These are phyloP conservation scores for Lasioglossum calceatum DNA, from an alignment of 2,888 invertebrate genomes.

Conservation along the genomic window DNA sequence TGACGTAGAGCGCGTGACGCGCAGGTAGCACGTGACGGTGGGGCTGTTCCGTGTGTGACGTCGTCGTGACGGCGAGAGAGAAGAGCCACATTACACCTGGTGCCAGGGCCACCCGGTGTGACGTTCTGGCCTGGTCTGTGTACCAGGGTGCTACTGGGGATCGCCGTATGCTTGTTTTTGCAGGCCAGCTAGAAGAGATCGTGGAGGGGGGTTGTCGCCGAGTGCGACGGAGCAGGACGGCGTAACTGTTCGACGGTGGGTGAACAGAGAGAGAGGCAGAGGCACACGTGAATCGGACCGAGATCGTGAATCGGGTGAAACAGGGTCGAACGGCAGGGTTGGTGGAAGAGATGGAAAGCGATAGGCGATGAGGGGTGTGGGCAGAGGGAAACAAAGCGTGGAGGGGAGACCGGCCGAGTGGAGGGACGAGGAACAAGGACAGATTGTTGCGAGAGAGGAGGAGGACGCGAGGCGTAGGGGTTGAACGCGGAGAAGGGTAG, in stretches of 20 bases:
- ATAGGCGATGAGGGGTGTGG: not conserved
- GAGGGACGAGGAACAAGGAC: not conserved
- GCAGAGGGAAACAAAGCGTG: slow-evolving; percentile 5
- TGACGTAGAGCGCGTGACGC: slow-evolving; percentile 48
- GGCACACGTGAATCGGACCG: slow-evolving; percentile 27
- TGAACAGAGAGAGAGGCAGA: slow-evolving; percentile 17
- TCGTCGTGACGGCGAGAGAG: slow-evolving; percentile 8
- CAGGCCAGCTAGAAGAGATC: slow-evolving; percentile 64
- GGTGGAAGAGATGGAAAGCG: not conserved
- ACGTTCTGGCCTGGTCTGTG: slow-evolving; percentile 73
- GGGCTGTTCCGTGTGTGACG: slow-evolving; percentile 50
- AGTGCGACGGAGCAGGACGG: slow-evolving; percentile 10
- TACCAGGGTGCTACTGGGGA: slow-evolving; percentile 77
- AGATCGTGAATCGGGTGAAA: slow-evolving; percentile 33
- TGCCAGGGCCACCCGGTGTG: slow-evolving; percentile 61
- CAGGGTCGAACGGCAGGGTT: slow-evolving; percentile 12
- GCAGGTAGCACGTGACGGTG: slow-evolving; percentile 67
- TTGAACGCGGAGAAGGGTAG: not conserved
- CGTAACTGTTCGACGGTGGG: slow-evolving; percentile 21
- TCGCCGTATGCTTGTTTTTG: slow-evolving; percentile 78
- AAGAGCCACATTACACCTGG: slow-evolving; percentile 65
- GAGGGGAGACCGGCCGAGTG: not conserved
- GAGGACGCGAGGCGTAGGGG: not conserved
- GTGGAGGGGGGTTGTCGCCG: slow-evolving; percentile 28
- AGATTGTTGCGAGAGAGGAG: not conserved